These are phyloP conservation scores for Antennarius maculatus DNA, from an alignment of 2,797 vertebrate species.

Conservation along the genomic window DNA sequence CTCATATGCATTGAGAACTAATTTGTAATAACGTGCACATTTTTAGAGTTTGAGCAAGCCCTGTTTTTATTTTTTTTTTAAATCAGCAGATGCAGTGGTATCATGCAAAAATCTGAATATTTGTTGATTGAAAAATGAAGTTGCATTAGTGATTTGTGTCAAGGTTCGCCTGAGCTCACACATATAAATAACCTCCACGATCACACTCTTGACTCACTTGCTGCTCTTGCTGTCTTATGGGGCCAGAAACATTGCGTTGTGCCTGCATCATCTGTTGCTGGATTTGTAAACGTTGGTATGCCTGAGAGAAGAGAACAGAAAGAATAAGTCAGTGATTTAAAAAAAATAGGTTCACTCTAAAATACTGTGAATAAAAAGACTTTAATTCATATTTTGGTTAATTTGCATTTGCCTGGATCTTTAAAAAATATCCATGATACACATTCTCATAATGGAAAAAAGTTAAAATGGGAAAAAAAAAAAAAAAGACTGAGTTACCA, in stretches of 20 bases:
- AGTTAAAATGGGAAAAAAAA: not conserved
- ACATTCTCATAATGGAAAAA: not conserved
- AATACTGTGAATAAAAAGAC: not conserved
- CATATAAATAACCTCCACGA: not conserved
- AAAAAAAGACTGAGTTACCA: slow-evolving; percentile 84
- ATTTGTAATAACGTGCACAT: not conserved
- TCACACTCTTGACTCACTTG: slow-evolving; percentile 86
- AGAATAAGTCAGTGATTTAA: not conserved
- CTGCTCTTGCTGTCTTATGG: slow-evolving; percentile 99
- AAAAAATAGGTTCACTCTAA: not conserved
- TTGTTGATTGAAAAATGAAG: not conserved
- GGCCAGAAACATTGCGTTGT: slow-evolving; percentile 98
- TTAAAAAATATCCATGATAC: not conserved
- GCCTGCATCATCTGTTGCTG: slow-evolving; percentile 99
- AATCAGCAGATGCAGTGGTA: not conserved
- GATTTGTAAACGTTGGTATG: slow-evolving; percentile 99
- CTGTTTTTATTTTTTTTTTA: not conserved
- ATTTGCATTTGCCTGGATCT: not conserved
- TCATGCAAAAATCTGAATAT: slow-evolving; percentile 17
- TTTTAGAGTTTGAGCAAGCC: slow-evolving; percentile 15
- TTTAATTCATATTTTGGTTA: not conserved
- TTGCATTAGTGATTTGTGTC: slow-evolving; percentile 1
- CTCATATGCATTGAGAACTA: slow-evolving; percentile 21
- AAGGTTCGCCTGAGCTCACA: not conserved
- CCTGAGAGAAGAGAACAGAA: slow-evolving; percentile 73